Evolutionary conservation across 2,888 invertebrate genomes (phyloP).

Genomic region (Chromoteleia sp.): DNA sequence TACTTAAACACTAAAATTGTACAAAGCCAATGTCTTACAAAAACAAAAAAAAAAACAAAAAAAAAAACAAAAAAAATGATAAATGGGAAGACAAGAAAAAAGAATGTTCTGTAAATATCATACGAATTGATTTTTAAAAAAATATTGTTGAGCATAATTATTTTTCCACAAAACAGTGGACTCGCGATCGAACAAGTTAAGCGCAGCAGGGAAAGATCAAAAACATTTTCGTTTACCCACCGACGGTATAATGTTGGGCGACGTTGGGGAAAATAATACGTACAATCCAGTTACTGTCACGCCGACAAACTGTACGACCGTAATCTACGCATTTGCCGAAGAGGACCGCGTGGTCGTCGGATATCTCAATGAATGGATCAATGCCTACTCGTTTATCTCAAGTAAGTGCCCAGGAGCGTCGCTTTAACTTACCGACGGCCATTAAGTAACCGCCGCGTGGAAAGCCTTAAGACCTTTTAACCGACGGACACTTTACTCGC

Average conservation of each 20-base stretch:
- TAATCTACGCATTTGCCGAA: conserved; percentile 84
- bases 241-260: conserved; percentile 77
- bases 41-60: not conserved
- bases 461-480: conserved; percentile 37
- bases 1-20: not conserved
- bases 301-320: conserved; percentile 85
- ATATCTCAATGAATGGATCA: conserved; percentile 90
- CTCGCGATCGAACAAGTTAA: conserved; percentile 79
- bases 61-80: not conserved
- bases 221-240: conserved; percentile 76
- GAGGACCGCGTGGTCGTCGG: conserved; percentile 86
- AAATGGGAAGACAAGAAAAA: not conserved
- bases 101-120: not conserved
- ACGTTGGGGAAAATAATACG: conserved; percentile 74
- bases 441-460: conserved; percentile 49
- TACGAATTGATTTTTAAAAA: conserved; percentile 2
- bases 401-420: conserved; percentile 86
- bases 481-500: conserved; percentile 45
- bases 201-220: conserved; percentile 74
- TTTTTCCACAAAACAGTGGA: conserved; percentile 76
- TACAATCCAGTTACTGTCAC: conserved; percentile 74
- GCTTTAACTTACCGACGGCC: conserved; percentile 62
- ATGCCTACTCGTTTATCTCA: conserved; percentile 89
- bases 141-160: conserved; percentile 51
- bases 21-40: too few species aligned